Base-by-base conservation (phyloP, 2,113 vertebrate genomes). In the Ptyas mucosa region DNA sequence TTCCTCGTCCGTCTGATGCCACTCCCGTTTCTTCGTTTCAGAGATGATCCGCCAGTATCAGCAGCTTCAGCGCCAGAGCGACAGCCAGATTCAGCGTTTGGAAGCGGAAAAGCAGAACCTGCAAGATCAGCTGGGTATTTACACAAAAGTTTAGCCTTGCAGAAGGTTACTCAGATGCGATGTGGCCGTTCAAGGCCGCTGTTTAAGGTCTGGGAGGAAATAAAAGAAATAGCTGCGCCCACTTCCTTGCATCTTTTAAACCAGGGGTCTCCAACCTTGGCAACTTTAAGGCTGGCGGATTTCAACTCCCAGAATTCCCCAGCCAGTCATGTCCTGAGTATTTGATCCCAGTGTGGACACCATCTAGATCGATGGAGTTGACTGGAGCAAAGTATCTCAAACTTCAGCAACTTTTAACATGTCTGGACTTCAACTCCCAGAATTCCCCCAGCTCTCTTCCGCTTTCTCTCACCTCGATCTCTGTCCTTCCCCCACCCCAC, bases 41-140 rank as follows among this genome's bases (percentile, higher is more conserved):
- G 98, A 98, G 94, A 97, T 98, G 96, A 97, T 93, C 53, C 81
- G 54, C 26, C 98, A 97, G 95, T 96, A 95, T 57, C 95, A 90
- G 92, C 96, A 95, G 57, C 96, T 98, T 95, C 96, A 98, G 94
- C 89, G 93, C 11, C 94, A 98, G 87, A 89, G 96, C 92, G 97
- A 95, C 57, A 89, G 92, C 26, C 95, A 81, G 57, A 96, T 97
- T 51, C 96, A 96, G 85, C 90, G 69, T 10, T 94, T 98, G 92
- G 98, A 98, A 91, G 91, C 12, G 0, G 96, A 98, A 91, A 97
- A 96, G 75, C 96, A 93, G 29, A 55, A 89, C 85, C 96, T 98
- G 20, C 95, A 46, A 55, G 87, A 96, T 52, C 95, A 98, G 87
- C 97, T 98, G 0, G 95, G 98, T 98, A 96, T 87, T 95, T 24